Percentiles rank a stretch among this genome's conserved stretches.
Evolutionary conservation across 2,113 vertebrate genomes (phyloP).

Genomic region (Cygnus atratus): DNA sequence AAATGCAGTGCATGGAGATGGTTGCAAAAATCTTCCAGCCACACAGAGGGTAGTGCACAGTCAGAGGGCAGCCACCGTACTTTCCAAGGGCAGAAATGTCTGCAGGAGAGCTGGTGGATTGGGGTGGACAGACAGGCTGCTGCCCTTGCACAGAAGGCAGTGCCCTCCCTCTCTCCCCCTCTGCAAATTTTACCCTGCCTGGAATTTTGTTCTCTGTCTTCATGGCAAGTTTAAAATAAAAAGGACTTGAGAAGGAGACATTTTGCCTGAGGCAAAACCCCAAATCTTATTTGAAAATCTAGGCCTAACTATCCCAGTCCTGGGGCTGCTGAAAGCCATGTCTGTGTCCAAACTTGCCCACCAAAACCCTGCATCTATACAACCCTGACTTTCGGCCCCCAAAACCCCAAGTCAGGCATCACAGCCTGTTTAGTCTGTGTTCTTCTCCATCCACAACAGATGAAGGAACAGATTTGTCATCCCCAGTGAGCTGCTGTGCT

Average conservation of each 20-base stretch:
- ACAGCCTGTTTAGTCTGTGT: neutral
- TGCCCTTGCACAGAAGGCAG: neutral
- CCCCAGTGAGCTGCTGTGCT: neutral
- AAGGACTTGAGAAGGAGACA: neutral
- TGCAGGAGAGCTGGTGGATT: neutral
- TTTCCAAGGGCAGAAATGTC: neutral
- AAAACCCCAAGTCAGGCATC: neutral
- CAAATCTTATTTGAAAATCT: neutral
- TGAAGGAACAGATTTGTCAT: neutral
- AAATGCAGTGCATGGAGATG: neutral
- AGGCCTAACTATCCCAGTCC: neutral
- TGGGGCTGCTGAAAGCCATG: neutral
- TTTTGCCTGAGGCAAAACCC: neutral
- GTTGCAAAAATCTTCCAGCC: neutral
- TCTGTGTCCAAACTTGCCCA: neutral
- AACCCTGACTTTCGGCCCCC: neutral
- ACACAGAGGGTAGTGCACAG: accelerated
- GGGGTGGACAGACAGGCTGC: neutral
- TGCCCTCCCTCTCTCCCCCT: neutral
- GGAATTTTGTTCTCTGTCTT: neutral
- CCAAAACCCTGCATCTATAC: neutral
- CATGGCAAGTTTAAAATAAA: neutral
- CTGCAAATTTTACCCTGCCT: neutral
- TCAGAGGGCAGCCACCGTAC: neutral
- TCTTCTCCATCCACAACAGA: neutral